Evolutionary conservation across 2,113 vertebrate species (phyloP).

Genomic region (Mastomys coucha): DNA sequence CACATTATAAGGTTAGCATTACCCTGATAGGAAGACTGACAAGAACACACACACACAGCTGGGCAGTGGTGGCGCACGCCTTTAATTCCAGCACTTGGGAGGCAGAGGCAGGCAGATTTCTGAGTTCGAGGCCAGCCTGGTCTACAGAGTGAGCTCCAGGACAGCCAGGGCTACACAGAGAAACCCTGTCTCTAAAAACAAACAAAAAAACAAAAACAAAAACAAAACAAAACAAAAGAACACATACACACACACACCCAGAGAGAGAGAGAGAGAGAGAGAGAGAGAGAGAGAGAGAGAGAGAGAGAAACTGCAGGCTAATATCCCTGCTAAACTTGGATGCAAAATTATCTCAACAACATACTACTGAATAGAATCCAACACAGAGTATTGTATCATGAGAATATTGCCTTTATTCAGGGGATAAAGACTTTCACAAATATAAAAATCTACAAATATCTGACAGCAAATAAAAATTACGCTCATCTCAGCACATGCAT

Average conservation of each 20-base stretch:
- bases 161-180: too few relatives aligned
- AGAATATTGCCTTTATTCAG: background rate
- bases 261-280: background rate
- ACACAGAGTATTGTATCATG: background rate
- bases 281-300: background rate
- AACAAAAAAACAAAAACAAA: too few relatives aligned
- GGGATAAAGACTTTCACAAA: background rate
- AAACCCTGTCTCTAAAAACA: too few relatives aligned
- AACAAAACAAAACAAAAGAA: too few relatives aligned
- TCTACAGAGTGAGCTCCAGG: too few relatives aligned
- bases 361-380: background rate
- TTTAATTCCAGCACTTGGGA: too few relatives aligned
- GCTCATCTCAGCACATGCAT: background rate
- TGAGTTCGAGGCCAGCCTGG: too few relatives aligned
- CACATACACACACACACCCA: too few relatives aligned
- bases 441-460: background rate
- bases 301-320: background rate
- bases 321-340: background rate
- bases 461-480: background rate
- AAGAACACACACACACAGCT: background rate
- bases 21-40: background rate
- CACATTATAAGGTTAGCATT: background rate
- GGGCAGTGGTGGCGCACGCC: too few relatives aligned
- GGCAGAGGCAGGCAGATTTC: too few relatives aligned
- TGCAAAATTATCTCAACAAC: background rate